Evolutionary conservation across 2,888 invertebrate species (phyloP), one percentile per base, ranked within the genome.

Genomic region (Gymnocheta viridis): DNA sequence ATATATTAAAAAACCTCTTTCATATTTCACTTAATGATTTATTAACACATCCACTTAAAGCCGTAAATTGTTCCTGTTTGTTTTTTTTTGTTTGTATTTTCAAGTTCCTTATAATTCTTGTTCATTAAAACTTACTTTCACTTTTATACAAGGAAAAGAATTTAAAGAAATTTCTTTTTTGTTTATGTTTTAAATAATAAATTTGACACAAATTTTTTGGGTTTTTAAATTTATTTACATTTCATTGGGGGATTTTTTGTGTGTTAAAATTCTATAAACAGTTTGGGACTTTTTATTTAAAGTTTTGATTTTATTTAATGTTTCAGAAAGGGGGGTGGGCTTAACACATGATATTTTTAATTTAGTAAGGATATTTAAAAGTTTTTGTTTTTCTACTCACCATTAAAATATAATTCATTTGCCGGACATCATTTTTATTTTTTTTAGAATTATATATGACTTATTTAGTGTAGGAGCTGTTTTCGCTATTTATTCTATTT

Each of bases 1-100:
- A 54, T 58, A 4, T 77, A 66, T 82, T n/a, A n/a, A n/a, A 62
- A 74, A 67, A 69, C 77, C 35, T 38, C 35, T 54, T 72, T 70
- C 35, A n/a, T 19, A 32, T 58, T 66, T 44, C 35, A 32, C 84
- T 84, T 84, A 84, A 56, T 51, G 64, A 10, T 58, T 81, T 84
- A 84, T 81, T 84, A 84, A 84, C 84, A 84, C 84, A 84, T 84
- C 80, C 72, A 81, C 81, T 81, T 84, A 84, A 84, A 84, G 84
- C 84, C 80, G 67, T 84, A 73, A 66, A 80, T 83, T 83, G 62
- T 76, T 58, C 10, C 6, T 49, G 2, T 24, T 62, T 74, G 14
- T 38, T 66, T 64, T 80, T 66, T 54, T 1, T 19, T 67, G n/a
- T n/a, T 19, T 72, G 32, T 49, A 14, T 35, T 32, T 2, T 35